Conservation (phyloP, 2,113 vertebrate genomes). For the Datnioides undecimradiatus region DNA sequence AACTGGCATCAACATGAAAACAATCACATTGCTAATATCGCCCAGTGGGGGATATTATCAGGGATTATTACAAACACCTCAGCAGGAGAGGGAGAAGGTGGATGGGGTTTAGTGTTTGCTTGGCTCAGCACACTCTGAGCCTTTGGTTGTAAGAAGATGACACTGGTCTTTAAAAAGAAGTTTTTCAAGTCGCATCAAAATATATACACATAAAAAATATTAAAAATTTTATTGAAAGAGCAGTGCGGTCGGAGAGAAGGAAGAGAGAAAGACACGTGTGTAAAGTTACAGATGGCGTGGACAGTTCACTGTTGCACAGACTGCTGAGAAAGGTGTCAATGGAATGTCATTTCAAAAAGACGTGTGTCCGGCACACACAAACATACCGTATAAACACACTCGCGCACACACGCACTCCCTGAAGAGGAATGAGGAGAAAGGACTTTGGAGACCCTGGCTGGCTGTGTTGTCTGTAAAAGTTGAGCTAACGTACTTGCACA, state of each 20-base stretch:
- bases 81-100: constrained; percentile 48
- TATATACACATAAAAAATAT: constrained; percentile 80
- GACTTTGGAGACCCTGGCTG: constrained; percentile 77
- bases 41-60: constrained; percentile 28
- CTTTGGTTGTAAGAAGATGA: constrained; percentile 62
- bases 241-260: constrained; percentile 50
- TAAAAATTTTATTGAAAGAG: constrained; percentile 74
- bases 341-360: constrained; percentile 38
- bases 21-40: constrained; percentile 66
- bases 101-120: constrained; percentile 32
- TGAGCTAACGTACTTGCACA: constrained; percentile 29
- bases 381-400: constrained; percentile 50
- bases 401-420: constrained; percentile 64
- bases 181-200: constrained; percentile 72
- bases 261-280: constrained; percentile 33
- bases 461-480: constrained; percentile 59
- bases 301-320: constrained; percentile 35
- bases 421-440: constrained; percentile 75
- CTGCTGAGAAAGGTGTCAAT: constrained; percentile 9
- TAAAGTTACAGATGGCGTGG: constrained; percentile 33
- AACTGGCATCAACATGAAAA: constrained; percentile 61
- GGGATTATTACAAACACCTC: constrained; percentile 65
- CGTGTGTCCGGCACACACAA: constrained; percentile 79
- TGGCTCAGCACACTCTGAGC: constrained; percentile 35
- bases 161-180: constrained; percentile 65